These are phyloP conservation scores for Fragum whitleyi DNA, from an alignment of 2,888 invertebrate species.

Conservation along the genomic window DNA sequence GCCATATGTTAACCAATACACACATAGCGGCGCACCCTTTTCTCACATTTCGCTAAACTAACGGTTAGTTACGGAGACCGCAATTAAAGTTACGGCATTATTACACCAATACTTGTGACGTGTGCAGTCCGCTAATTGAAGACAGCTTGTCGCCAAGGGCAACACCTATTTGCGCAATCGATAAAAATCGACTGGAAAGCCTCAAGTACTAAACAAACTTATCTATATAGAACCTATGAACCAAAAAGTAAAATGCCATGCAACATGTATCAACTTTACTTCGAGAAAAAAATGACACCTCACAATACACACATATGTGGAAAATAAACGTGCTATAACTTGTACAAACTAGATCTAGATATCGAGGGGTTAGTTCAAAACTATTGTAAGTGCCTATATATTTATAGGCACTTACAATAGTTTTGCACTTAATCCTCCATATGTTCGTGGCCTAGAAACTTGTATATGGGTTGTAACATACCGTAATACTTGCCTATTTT, in stretches of 20 bases:
- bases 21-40: not conserved
- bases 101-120: not conserved
- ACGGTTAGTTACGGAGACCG: not conserved
- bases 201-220: too few species aligned
- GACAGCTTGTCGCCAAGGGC: not conserved
- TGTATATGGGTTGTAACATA: constrained; percentile 14
- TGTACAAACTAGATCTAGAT: not conserved
- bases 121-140: not conserved
- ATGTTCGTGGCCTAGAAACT: constrained; percentile 7
- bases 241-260: too few species aligned
- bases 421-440: too few species aligned
- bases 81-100: not conserved
- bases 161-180: not conserved
- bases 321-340: not conserved
- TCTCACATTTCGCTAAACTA: not conserved
- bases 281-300: too few species aligned
- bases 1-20: not conserved
- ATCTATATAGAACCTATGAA: too few species aligned
- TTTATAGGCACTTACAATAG: too few species aligned
- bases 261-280: too few species aligned
- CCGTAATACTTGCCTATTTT: constrained; percentile 23
- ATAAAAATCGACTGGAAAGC: not conserved
- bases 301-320: not conserved
- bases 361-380: too few species aligned
- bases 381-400: too few species aligned